Base-by-base conservation (phyloP, 2,888 invertebrate species). In the Drosophila mimetica region DNA sequence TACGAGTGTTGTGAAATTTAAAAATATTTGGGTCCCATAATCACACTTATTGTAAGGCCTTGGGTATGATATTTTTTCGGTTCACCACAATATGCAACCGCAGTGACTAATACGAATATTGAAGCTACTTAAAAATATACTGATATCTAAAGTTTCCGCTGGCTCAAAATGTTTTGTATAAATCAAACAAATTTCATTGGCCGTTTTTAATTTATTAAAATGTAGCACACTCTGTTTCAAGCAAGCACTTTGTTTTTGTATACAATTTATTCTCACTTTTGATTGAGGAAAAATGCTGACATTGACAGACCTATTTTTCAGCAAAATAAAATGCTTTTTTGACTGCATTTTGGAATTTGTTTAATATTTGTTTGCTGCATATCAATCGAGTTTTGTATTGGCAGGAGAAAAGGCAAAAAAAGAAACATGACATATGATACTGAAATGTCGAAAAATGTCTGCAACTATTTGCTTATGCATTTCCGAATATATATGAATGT, bases 371-470 rank as follows among this genome's bases (percentile, higher is more conserved):
- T 46, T 46, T 46, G 46, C 16, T 46, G 30, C 46, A 30, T 30
- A 46, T 46, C 46, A 30, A 30, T 46, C 16, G 16, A 46, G 30
- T 30, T 46, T 30, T 46, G 4, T 46, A 46, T 46, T 46, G 28
- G 11, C 16, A 46, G 16, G 13, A 18, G 7, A 30, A 46, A 46
- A 13, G 25, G 16, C 14, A 13, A 46, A 46, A 30, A 30, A 3
- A 2, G 2, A 16, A 28, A 11, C 6, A 46, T 46, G 14, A 11
- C 11, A 16, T 46, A 8, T 30, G 16, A 30, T 46, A 18, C 18
- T 30, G 30, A 30, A 46, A 30, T 16, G 30, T 2, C 7, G 16
- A 46, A 46, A 18, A 16, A 46, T 16, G n/a, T n/a, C 22, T 30
- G 30, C 30, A 18, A 30, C 18, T 30, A 46, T 46, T 30, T 46